phyloP scores from a whole-genome alignment of 2,113 vertebrate species.

The Chionodraco myersi region DNA sequence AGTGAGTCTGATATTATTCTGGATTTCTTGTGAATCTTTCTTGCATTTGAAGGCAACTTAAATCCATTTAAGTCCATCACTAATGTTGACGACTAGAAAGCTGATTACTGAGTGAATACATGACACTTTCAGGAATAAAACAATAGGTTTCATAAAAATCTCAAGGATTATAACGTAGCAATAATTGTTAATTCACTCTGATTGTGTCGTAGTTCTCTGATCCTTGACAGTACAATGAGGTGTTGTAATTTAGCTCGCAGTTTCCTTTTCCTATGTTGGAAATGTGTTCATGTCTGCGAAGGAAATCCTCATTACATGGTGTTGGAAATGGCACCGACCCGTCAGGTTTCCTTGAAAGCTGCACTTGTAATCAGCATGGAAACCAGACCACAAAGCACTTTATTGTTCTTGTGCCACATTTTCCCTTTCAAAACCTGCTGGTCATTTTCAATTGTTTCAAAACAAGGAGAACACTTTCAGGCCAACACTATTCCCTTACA shows the following conservation, averaged over 20 bases:
- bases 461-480: neutral
- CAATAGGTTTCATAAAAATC: neutral
- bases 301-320: constrained; percentile 46
- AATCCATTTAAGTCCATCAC: neutral
- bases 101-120: neutral
- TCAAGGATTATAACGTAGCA: neutral
- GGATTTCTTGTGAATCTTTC: neutral
- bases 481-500: neutral
- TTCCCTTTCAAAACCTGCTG: neutral
- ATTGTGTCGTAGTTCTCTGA: neutral
- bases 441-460: constrained; percentile 3
- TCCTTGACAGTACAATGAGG: constrained; percentile 2
- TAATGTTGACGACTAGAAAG: neutral
- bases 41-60: neutral
- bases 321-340: constrained; percentile 33
- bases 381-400: constrained; percentile 14
- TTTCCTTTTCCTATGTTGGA: constrained; percentile 24
- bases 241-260: neutral
- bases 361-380: constrained; percentile 46
- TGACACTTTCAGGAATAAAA: neutral
- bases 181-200: neutral
- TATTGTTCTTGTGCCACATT: constrained; percentile 32
- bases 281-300: constrained; percentile 41
- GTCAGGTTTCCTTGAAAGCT: constrained; percentile 44
- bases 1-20: neutral